Conservation (phyloP, 37 sponge, comb jelly and placozoan genomes). For the Aplysina aerophoba region DNA sequence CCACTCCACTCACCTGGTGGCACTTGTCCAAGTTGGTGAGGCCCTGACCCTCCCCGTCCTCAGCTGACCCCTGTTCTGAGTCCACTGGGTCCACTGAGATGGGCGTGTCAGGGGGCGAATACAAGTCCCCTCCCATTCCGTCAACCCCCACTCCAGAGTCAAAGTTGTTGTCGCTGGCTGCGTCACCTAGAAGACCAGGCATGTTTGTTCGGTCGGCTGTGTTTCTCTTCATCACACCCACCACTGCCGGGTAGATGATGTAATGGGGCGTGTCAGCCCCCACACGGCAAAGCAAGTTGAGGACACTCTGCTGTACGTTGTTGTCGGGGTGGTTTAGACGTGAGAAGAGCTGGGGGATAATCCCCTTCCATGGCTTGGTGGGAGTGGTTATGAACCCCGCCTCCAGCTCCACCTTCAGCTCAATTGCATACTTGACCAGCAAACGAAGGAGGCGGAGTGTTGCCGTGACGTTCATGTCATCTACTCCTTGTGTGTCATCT, state of each 20-base stretch:
- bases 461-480: constrained; percentile 93
- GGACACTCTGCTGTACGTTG: constrained; percentile 84
- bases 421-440: constrained; percentile 86
- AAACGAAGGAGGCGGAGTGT: constrained; percentile 82
- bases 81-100: neutral
- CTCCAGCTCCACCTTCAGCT: constrained; percentile 83
- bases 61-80: constrained; percentile 31
- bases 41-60: neutral
- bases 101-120: constrained; percentile 53
- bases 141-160: constrained; percentile 60
- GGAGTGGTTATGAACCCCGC: constrained; percentile 81
- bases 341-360: constrained; percentile 94
- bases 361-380: constrained; percentile 93
- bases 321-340: constrained; percentile 89
- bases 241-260: constrained; percentile 94
- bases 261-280: constrained; percentile 87
- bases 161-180: constrained; percentile 44
- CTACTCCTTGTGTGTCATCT: constrained; percentile 60
- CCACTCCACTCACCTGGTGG: constrained; percentile 35
- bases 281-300: constrained; percentile 83
- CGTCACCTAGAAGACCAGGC: constrained; percentile 20
- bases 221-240: constrained; percentile 62
- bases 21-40: constrained; percentile 75
- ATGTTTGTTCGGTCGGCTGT: constrained; percentile 4
- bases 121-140: constrained; percentile 43